phyloP scores from a whole-genome alignment of 1,140 invertebrate genomes.

The Bombus ignitus region DNA sequence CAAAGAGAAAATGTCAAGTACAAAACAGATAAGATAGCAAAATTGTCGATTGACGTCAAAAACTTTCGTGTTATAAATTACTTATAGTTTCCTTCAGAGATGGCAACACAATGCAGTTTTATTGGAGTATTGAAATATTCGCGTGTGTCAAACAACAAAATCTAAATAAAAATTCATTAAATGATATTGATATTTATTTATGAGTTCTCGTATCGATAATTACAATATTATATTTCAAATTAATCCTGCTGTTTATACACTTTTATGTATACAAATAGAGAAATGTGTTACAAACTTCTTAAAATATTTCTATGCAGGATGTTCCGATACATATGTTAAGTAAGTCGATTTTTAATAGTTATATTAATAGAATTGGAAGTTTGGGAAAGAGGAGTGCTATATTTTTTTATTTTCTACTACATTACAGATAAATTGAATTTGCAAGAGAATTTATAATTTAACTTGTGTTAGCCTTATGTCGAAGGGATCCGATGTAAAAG shows the following conservation, averaged over 20 bases:
- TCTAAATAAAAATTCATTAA: not conserved
- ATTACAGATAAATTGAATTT: not conserved
- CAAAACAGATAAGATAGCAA: constrained; percentile 1
- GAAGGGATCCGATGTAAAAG: not conserved
- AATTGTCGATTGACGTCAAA: constrained; percentile 27
- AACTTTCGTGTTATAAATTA: not conserved
- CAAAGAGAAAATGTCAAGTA: not conserved
- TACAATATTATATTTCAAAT: not conserved
- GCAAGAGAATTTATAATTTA: not conserved
- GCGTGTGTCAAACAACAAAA: not conserved
- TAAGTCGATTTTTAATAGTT: not conserved
- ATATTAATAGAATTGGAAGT: not conserved
- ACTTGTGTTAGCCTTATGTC: too few relatives aligned
- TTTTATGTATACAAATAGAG: not conserved
- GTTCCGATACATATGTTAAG: not conserved
- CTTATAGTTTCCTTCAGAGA: constrained; percentile 32
- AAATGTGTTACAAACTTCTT: not conserved
- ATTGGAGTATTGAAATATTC: not conserved
- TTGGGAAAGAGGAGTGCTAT: not conserved
- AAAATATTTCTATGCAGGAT: too few relatives aligned
- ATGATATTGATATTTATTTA: not conserved
- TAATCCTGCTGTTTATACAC: not conserved
- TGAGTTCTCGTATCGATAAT: not conserved
- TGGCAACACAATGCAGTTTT: constrained; percentile 29
- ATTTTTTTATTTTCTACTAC: not conserved